These are phyloP conservation scores for Tragelaphus eurycerus DNA, from an alignment of 2,797 vertebrate genomes.

Conservation along the genomic window DNA sequence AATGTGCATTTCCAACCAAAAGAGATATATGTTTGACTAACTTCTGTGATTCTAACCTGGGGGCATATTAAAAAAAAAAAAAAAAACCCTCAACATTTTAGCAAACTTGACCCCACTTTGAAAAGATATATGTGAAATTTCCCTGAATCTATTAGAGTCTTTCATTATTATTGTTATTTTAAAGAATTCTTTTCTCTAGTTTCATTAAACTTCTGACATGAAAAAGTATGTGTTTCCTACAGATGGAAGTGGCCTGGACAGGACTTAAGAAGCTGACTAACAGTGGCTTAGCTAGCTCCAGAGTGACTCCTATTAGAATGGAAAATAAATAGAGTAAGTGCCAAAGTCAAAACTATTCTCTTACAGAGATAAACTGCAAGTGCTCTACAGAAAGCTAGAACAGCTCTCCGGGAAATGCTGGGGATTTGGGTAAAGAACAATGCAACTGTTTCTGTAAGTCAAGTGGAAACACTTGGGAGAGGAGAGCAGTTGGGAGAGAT, in stretches of 20 bases:
- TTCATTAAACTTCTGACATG: constrained; percentile 75
- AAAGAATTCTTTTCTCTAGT: constrained; percentile 59
- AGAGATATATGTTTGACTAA: background rate
- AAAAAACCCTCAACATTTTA: constrained; percentile 56
- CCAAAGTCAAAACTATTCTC: constrained; percentile 72
- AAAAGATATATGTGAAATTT: constrained; percentile 75
- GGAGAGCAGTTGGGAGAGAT: constrained; percentile 18
- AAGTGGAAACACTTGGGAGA: constrained; percentile 70
- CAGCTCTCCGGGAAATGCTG: constrained; percentile 74
- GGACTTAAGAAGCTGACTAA: constrained; percentile 62
- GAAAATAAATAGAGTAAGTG: constrained; percentile 74
- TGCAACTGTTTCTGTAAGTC: constrained; percentile 62
- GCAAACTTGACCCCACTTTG: constrained; percentile 72
- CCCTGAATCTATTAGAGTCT: constrained; percentile 33
- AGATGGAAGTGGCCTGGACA: constrained; percentile 63
- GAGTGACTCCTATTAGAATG: constrained; percentile 73
- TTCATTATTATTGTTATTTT: constrained; percentile 57
- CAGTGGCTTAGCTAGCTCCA: constrained; percentile 66
- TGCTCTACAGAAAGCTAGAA: constrained; percentile 78
- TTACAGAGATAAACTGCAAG: constrained; percentile 80
- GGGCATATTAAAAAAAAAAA: background rate
- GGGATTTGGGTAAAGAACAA: constrained; percentile 76
- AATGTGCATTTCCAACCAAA: background rate
- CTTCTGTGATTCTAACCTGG: background rate
- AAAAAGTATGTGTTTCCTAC: constrained; percentile 72